phyloP scores from a whole-genome alignment of 2,113 vertebrate genomes.

The Otis tarda region DNA sequence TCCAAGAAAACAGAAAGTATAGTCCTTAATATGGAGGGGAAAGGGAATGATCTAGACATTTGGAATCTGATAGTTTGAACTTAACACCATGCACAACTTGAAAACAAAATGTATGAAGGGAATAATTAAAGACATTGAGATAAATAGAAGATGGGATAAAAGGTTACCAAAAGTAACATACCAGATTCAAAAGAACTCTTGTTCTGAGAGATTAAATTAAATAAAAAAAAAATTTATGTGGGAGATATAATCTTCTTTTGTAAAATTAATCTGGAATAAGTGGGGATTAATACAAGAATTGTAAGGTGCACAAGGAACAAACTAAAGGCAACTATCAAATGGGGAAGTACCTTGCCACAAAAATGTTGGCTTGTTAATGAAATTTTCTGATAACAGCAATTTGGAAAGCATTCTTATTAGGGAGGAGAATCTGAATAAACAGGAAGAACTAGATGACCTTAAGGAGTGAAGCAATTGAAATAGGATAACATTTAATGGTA shows the following conservation, averaged over 20 bases:
- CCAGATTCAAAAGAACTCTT: not conserved
- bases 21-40: not conserved
- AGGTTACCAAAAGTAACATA: not conserved
- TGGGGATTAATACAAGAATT: not conserved
- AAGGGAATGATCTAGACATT: not conserved
- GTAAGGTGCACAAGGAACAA: constrained; percentile 30
- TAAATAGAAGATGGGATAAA: not conserved
- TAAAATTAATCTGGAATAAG: not conserved
- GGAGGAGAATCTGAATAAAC: constrained; percentile 52
- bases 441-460: constrained; percentile 58
- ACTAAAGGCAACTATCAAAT: not conserved
- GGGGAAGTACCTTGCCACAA: constrained; percentile 58
- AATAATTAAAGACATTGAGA: not conserved
- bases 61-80: not conserved
- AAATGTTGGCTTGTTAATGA: constrained; percentile 56
- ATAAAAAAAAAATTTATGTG: not conserved
- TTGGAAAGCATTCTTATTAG: constrained; percentile 35
- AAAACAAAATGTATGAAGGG: not conserved
- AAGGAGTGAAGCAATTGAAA: constrained; percentile 40
- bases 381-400: constrained; percentile 51
- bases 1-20: not conserved
- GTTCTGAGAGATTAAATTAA: not conserved
- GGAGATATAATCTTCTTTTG: constrained; percentile 7
- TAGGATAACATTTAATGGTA: not conserved
- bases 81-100: not conserved